Evolutionary conservation across 2,113 vertebrate species (phyloP), one percentile per base, ranked within the genome.

Genomic region (Heterotis niloticus): DNA sequence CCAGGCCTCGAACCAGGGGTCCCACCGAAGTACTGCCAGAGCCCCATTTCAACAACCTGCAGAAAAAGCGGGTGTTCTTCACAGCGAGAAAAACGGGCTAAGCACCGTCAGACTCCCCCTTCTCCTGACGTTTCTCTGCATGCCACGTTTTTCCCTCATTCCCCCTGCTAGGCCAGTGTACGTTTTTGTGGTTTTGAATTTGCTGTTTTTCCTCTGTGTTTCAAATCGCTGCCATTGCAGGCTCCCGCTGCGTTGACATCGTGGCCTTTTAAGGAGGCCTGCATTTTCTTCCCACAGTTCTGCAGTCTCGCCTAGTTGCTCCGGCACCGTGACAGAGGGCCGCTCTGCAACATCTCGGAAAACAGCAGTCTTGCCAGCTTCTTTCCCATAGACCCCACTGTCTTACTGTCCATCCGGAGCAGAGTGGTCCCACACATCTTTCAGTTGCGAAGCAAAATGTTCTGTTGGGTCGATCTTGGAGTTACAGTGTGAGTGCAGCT

Each of bases 241-340:
- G 56, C 34, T 76, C 77, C 74, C 72, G 74, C 71, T 54, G 75
- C 51, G 66, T 79, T 86, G 82, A 85, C 83, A 83, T 64, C 54
- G 65, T 82, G 84, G 81, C 85, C 81, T 81, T 77, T 51, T 67
- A 77, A 62, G 83, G 82, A 79, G 68, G 65, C 54, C 79, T 54
- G 62, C 59, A 86, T 85, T 88, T 81, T 88, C 91, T 91, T 84
- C 90, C 89, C 81, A 78, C 80, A 83, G 81, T 80, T 65, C 65
- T 73, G 83, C 82, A 78, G 77, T 79, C 44, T 60, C 78, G 78
- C 79, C 17, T n/a, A 20, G 0, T 75, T 82, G n/a, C 24, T 69
- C 51, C 34, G 10, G 44, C 44, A 57, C 66, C 66, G n/a, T 81
- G 62, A 24, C 17, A 0, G 59, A 78, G 67, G n/a, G 24, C 26